Percentiles rank a stretch among this genome's conserved stretches.
These are phyloP conservation scores for Chrysemys picta DNA, from an alignment of 2,113 vertebrate genomes.

Conservation along the genomic window DNA sequence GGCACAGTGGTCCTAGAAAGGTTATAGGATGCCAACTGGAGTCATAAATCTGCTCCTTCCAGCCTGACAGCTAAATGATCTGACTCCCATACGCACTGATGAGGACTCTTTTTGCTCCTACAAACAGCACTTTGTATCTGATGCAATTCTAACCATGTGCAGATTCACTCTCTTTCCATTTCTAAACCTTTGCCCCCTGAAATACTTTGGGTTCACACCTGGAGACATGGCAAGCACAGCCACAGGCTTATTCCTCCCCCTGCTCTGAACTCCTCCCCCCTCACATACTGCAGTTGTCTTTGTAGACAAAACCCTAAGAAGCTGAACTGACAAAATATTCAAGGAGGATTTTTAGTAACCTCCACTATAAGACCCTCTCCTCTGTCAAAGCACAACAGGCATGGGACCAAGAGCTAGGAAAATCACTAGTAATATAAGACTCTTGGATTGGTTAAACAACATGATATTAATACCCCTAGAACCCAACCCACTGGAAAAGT, in stretches of 20 bases:
- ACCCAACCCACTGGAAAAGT: neutral
- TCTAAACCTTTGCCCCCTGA: neutral
- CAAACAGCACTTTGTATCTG: neutral
- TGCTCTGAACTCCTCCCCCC: conserved; percentile 2
- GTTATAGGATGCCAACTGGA: neutral
- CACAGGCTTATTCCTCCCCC: neutral
- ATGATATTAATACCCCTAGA: neutral
- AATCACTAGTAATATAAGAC: neutral
- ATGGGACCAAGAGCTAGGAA: neutral
- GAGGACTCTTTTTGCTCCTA: neutral
- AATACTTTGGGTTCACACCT: neutral
- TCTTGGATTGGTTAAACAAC: neutral
- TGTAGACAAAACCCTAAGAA: conserved; percentile 50
- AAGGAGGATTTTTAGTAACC: conserved; percentile 61
- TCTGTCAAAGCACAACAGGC: neutral
- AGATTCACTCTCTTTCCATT: neutral
- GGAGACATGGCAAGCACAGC: neutral
- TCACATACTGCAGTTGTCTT: conserved; percentile 56
- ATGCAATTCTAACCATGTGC: neutral
- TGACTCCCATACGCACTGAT: neutral
- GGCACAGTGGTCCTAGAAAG: neutral
- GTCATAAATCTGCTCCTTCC: neutral
- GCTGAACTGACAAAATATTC: conserved; percentile 70
- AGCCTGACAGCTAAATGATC: neutral
- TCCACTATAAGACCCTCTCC: conserved; percentile 4